Evolutionary conservation across 2,888 invertebrate genomes (phyloP).

Genomic region (Agapostemon virescens): DNA sequence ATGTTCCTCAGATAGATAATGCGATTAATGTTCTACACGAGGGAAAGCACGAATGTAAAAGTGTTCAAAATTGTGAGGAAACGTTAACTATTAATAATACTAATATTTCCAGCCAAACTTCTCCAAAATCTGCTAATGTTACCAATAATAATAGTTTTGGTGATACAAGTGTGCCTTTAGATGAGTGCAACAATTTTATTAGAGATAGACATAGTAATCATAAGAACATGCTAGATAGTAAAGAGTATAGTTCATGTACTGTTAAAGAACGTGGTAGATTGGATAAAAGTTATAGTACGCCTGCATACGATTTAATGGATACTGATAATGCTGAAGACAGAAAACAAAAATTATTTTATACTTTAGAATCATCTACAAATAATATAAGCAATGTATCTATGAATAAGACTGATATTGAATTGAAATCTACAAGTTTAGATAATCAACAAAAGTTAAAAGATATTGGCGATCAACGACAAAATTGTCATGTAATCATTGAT

Average conservation of each 20-base stretch:
- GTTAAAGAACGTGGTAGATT: conserved; percentile 82
- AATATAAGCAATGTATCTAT: conserved; percentile 60
- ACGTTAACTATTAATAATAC: conserved; percentile 38
- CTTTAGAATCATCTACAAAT: conserved; percentile 44
- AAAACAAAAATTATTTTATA: conserved; percentile 55
- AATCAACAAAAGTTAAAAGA: conserved; percentile 49
- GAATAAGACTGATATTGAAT: conserved; percentile 70
- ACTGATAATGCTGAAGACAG: conserved; percentile 66
- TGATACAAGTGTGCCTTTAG: conserved; percentile 68
- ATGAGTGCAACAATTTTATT: conserved; percentile 64
- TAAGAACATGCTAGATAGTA: conserved; percentile 37
- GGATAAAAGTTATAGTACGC: conserved; percentile 92
- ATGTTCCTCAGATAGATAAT: conserved; percentile 50
- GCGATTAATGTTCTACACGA: conserved; percentile 31
- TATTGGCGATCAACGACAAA: conserved; percentile 43
- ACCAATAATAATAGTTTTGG: conserved; percentile 61
- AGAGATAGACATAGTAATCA: conserved; percentile 56
- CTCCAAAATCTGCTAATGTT: conserved; percentile 53
- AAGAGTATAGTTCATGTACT: conserved; percentile 42
- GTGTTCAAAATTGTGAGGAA: conserved; percentile 32
- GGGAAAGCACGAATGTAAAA: conserved; percentile 51
- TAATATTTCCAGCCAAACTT: conserved; percentile 37
- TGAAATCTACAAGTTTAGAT: conserved; percentile 57
- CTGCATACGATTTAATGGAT: conserved; percentile 87
- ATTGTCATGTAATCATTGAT: conserved; percentile 39